These are phyloP conservation scores for Eupithecia insigniata DNA, from an alignment of 2,888 invertebrate genomes.

Conservation along the genomic window DNA sequence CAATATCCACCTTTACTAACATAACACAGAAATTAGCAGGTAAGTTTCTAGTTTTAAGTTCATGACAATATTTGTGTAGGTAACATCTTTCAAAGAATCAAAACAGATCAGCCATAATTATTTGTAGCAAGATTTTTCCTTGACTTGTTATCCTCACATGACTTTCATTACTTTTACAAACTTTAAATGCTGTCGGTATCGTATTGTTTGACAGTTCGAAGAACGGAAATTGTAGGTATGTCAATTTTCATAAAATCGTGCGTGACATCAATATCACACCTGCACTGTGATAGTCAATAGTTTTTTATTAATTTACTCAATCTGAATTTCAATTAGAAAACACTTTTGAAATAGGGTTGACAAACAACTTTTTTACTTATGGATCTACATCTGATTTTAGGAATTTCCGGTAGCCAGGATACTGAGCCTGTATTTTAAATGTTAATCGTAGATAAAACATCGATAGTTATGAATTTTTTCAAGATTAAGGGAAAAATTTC, in stretches of 20 bases:
- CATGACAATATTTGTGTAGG: not conserved
- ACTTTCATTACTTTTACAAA: constrained; percentile 20
- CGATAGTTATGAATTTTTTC: too few species aligned
- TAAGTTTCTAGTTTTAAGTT: not conserved
- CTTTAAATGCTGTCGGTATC: constrained; percentile 43
- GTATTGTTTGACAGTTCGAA: constrained; percentile 46
- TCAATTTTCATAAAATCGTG: constrained; percentile 20
- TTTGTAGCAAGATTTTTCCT: not conserved
- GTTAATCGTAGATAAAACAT: too few species aligned
- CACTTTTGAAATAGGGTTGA: not conserved
- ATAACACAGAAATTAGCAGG: not conserved
- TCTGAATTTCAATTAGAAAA: constrained; percentile 1
- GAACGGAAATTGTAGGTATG: constrained; percentile 39
- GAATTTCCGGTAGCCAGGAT: too few species aligned
- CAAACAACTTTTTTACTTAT: too few species aligned
- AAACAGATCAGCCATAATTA: not conserved
- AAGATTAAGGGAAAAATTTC: too few species aligned
- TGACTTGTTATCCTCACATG: constrained; percentile 3
- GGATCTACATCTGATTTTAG: too few species aligned
- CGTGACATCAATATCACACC: constrained; percentile 27
- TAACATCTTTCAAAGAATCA: not conserved
- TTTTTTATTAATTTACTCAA: not conserved
- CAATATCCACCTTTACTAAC: too few species aligned
- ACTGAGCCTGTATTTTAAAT: too few species aligned
- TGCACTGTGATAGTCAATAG: constrained; percentile 12